Percentiles rank a stretch among this genome's conserved stretches.
Conservation (phyloP, 2,797 vertebrate genomes). For the Geotrypetes seraphini region DNA sequence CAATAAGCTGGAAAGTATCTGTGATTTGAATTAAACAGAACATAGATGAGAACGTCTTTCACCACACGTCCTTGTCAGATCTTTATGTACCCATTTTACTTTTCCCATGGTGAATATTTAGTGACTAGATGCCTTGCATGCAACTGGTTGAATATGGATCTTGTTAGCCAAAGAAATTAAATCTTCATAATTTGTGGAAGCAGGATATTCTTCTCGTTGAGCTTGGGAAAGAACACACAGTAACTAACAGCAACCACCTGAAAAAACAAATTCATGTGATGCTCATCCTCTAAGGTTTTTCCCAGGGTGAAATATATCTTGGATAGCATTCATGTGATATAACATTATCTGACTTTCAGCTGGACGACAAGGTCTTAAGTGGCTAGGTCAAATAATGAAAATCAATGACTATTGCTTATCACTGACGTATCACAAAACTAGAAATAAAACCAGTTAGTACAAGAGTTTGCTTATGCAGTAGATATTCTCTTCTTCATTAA, state of each 20-base stretch:
- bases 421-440: too few relatives aligned
- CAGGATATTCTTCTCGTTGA: slow-evolving; percentile 11
- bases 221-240: slow-evolving; percentile 12
- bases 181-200: slow-evolving; percentile 18
- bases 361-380: too few relatives aligned
- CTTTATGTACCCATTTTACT: slow-evolving; percentile 1
- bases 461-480: too few relatives aligned
- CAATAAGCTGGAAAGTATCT: slow-evolving; percentile 9
- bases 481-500: too few relatives aligned
- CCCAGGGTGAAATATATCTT: too few relatives aligned
- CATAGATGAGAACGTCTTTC: slow-evolving; percentile 6
- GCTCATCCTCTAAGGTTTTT: slow-evolving; percentile 2
- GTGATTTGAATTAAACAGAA: slow-evolving; percentile 13
- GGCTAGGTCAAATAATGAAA: too few relatives aligned
- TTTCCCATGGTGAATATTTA: neutral
- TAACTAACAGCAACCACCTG: slow-evolving; percentile 9
- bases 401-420: too few relatives aligned
- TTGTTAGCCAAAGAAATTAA: slow-evolving; percentile 17
- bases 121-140: slow-evolving; percentile 9
- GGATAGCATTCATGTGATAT: too few relatives aligned
- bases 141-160: slow-evolving; percentile 6
- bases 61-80: slow-evolving; percentile 11
- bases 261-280: slow-evolving; percentile 17
- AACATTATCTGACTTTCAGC: too few relatives aligned
- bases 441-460: too few relatives aligned